Conservation (phyloP, 2,888 invertebrate species). For the Aspidiotus rigidus region DNA sequence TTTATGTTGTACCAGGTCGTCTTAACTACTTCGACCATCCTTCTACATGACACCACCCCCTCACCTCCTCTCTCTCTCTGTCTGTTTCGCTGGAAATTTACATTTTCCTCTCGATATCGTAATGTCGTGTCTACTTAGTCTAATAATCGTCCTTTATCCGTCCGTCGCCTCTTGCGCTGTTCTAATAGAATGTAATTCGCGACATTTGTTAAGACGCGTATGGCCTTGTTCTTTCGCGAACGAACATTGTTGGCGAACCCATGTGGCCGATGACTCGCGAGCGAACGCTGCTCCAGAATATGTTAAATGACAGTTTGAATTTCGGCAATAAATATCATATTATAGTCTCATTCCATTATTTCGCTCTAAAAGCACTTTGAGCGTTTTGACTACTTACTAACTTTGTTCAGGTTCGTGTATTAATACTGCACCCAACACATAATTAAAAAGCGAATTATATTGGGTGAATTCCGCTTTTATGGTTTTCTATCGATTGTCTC, state of each 20-base stretch:
- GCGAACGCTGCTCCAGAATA: background rate
- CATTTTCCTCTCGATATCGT: slow-evolving; percentile 19
- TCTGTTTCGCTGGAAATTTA: background rate
- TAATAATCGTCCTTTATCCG: slow-evolving; percentile 26
- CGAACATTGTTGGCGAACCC: slow-evolving; percentile 9
- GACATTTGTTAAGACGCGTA: slow-evolving; percentile 26
- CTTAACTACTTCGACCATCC: slow-evolving; percentile 33
- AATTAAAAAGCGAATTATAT: no score
- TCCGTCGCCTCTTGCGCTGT: slow-evolving; percentile 9
- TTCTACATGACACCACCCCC: slow-evolving; percentile 21
- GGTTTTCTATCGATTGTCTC: no score
- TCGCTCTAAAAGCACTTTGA: no score
- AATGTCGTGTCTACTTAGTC: slow-evolving; percentile 26
- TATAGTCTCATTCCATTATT: background rate
- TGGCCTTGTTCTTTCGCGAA: background rate
- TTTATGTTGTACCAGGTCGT: slow-evolving; percentile 35
- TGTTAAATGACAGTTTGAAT: slow-evolving; percentile 21
- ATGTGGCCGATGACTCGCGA: slow-evolving; percentile 5
- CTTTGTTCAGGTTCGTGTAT: no score
- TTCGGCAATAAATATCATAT: slow-evolving; percentile 4
- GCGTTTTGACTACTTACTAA: no score
- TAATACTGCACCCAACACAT: no score
- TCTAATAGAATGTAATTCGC: slow-evolving; percentile 28
- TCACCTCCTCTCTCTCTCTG: background rate
- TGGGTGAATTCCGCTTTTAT: no score